These are phyloP conservation scores for Stenotaenia linearis DNA, from an alignment of 2,888 invertebrate species.

Conservation along the genomic window DNA sequence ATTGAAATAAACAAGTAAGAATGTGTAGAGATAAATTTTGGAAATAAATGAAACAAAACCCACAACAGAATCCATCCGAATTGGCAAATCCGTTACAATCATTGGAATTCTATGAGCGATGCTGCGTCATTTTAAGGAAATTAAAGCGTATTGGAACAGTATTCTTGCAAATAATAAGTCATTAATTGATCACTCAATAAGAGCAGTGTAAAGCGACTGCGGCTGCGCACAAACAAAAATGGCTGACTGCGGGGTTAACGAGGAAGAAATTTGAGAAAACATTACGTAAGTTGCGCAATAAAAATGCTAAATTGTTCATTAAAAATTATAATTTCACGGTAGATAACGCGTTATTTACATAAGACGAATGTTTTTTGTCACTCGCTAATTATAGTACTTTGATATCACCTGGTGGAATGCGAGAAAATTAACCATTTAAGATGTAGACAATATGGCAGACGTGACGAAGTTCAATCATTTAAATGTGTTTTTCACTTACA, in stretches of 20 bases:
- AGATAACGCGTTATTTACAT: background rate
- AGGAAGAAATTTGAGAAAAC: background rate
- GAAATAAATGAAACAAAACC: background rate
- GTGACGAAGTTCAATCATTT: background rate
- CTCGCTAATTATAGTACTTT: background rate
- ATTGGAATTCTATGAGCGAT: too few species aligned
- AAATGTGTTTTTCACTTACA: background rate
- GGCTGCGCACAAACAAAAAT: conserved; percentile 12
- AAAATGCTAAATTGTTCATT: background rate
- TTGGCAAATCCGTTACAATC: too few species aligned
- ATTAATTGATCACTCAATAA: background rate
- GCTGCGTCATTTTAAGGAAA: background rate
- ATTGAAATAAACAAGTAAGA: background rate
- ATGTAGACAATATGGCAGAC: background rate
- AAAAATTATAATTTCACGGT: background rate
- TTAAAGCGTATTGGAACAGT: background rate
- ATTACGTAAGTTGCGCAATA: background rate
- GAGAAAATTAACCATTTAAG: background rate
- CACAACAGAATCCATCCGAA: too few species aligned
- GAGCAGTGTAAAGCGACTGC: background rate
- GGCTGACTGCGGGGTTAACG: background rate
- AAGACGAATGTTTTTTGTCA: background rate
- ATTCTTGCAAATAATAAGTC: background rate
- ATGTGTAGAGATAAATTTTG: background rate
- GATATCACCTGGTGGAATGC: background rate